Percentiles rank a stretch among this genome's conserved stretches.
phyloP scores from a whole-genome alignment of 2,797 vertebrate genomes.

The Emydoidea blandingii region DNA sequence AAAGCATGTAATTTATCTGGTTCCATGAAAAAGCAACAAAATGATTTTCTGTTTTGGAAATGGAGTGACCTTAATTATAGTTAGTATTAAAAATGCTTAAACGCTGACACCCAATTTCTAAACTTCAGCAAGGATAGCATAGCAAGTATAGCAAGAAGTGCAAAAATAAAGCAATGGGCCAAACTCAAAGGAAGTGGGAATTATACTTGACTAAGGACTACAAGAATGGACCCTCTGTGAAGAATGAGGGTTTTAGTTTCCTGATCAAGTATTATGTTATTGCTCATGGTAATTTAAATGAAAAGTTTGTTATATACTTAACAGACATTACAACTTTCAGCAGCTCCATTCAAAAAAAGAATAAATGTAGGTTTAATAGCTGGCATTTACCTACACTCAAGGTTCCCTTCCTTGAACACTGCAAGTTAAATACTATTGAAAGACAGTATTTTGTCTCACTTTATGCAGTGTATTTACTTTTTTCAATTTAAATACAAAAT shows the following conservation, averaged over 20 bases:
- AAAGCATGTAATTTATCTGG: neutral
- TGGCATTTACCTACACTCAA: accelerated
- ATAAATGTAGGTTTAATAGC: constrained; percentile 4
- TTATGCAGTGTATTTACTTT: neutral
- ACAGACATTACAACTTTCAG: neutral
- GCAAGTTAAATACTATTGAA: neutral
- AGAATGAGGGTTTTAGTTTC: constrained; percentile 31
- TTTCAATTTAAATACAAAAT: neutral
- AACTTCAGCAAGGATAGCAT: neutral
- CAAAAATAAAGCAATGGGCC: constrained; percentile 65
- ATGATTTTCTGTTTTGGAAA: constrained; percentile 49
- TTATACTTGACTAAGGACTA: constrained; percentile 53
- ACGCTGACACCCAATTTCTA: constrained; percentile 41
- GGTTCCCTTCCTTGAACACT: neutral
- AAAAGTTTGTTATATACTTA: neutral
- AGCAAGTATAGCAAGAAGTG: constrained; percentile 2
- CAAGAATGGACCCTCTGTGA: neutral
- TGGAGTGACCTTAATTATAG: constrained; percentile 49
- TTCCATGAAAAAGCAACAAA: constrained; percentile 22
- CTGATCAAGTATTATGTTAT: neutral
- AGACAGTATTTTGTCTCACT: neutral
- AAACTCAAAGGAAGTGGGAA: constrained; percentile 7
- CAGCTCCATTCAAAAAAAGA: neutral
- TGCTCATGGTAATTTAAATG: neutral
- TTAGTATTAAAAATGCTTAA: constrained; percentile 1